A percentile compares a stretch with the other conserved stretches of the same genome.
Evolutionary conservation across 1,140 invertebrate species (phyloP).

Genomic region (Chrysomallon squamiferum): DNA sequence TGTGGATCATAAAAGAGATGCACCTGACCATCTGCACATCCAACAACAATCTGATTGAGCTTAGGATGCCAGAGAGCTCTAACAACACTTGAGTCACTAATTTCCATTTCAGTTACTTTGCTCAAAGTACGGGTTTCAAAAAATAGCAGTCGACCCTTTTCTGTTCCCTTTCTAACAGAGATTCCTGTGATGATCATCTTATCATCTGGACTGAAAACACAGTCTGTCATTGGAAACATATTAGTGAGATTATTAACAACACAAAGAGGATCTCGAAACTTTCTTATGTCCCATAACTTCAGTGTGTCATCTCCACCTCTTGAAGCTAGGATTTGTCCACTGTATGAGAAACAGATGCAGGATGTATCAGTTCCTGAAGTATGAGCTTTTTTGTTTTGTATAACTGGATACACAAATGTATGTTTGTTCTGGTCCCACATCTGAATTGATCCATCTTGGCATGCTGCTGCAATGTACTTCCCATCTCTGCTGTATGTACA

Average conservation of each 20-base stretch:
- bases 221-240: slow-evolving; percentile 86
- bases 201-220: slow-evolving; percentile 94
- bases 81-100: slow-evolving; percentile 78
- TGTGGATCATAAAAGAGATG: slow-evolving; percentile 91
- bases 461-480: slow-evolving; percentile 86
- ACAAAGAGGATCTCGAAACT: slow-evolving; percentile 81
- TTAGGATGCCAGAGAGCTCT: slow-evolving; percentile 95
- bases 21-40: slow-evolving; percentile 88
- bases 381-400: slow-evolving; percentile 83
- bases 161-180: slow-evolving; percentile 77
- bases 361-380: slow-evolving; percentile 82
- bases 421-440: slow-evolving; percentile 91
- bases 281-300: slow-evolving; percentile 92
- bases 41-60: slow-evolving; percentile 94
- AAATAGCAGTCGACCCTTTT: slow-evolving; percentile 79
- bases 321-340: slow-evolving; percentile 80
- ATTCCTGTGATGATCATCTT: slow-evolving; percentile 86
- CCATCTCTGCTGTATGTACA: slow-evolving; percentile 74
- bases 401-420: slow-evolving; percentile 72
- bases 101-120: slow-evolving; percentile 74
- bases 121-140: slow-evolving; percentile 83
- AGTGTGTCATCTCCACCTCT: slow-evolving; percentile 89
- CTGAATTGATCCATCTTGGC: slow-evolving; percentile 95
- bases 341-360: slow-evolving; percentile 86
- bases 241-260: slow-evolving; percentile 78